Evolutionary conservation across 2,888 invertebrate species (phyloP).

Genomic region (Pasiphila rectangulata): DNA sequence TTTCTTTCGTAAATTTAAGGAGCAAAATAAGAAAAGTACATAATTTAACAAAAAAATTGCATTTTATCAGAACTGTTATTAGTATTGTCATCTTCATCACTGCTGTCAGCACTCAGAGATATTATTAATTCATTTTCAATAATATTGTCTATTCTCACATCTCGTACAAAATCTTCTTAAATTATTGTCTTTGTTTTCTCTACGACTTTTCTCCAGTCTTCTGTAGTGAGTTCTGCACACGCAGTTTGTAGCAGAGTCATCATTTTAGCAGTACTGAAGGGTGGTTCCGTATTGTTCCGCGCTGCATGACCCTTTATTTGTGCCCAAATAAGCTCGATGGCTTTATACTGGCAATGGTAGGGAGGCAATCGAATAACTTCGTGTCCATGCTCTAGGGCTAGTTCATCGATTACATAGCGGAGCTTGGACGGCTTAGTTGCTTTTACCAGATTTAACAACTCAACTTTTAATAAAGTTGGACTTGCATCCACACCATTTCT

Average conservation of each 20-base stretch:
- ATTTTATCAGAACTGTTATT: too few relatives aligned
- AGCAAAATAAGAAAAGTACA: too few relatives aligned
- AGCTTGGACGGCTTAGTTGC: conserved; percentile 19
- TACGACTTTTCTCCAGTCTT: conserved; percentile 2
- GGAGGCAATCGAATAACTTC: conserved; percentile 8
- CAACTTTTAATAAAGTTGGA: conserved; percentile 3
- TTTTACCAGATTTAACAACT: conserved; percentile 15
- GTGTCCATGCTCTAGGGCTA: conserved; percentile 17
- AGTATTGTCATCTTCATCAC: too few relatives aligned
- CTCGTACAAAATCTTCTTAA: too few relatives aligned
- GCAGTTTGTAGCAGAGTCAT: not conserved
- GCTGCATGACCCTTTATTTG: conserved; percentile 10
- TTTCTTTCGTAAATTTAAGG: too few relatives aligned
- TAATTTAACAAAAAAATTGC: too few relatives aligned
- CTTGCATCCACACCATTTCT: conserved; percentile 12
- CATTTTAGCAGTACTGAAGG: not conserved
- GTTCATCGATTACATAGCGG: conserved; percentile 22
- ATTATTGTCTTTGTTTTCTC: conserved; percentile 1
- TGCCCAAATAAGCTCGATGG: conserved; percentile 2
- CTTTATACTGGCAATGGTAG: conserved; percentile 21
- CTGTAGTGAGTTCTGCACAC: not conserved
- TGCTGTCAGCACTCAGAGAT: too few relatives aligned
- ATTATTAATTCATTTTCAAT: too few relatives aligned
- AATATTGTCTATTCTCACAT: too few relatives aligned
- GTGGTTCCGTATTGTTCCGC: not conserved